Evolutionary conservation across 2,113 vertebrate species (phyloP).

Genomic region (Urocynchramus pylzowi): DNA sequence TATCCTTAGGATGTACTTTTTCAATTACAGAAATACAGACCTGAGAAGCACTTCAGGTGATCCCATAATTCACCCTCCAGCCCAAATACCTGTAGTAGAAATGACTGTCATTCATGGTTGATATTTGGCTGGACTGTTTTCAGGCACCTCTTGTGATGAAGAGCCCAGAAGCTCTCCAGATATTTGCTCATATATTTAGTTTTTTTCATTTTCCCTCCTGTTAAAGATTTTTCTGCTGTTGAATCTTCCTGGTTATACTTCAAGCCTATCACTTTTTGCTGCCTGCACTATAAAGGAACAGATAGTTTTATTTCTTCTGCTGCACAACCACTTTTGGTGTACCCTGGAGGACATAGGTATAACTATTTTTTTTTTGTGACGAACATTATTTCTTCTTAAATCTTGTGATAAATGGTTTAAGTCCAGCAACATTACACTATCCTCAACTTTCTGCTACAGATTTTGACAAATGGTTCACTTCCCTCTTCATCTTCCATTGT

Average conservation of each 20-base stretch:
- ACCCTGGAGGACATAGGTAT: background rate
- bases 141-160: background rate
- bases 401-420: background rate
- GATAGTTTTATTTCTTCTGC: background rate
- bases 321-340: background rate
- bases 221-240: background rate
- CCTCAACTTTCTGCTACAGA: background rate
- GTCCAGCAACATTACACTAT: background rate
- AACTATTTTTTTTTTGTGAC: background rate
- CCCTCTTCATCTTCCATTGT: background rate
- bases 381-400: background rate
- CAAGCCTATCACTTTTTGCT: background rate
- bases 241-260: background rate
- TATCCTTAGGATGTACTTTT: background rate
- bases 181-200: background rate
- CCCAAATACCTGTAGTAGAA: background rate
- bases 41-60: background rate
- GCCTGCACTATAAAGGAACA: background rate
- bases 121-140: background rate
- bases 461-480: background rate
- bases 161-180: background rate
- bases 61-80: background rate
- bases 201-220: background rate
- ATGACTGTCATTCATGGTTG: background rate
- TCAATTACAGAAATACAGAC: background rate